These are phyloP conservation scores for Seira sanloemensis DNA, from an alignment of 2,888 invertebrate genomes.

Conservation along the genomic window DNA sequence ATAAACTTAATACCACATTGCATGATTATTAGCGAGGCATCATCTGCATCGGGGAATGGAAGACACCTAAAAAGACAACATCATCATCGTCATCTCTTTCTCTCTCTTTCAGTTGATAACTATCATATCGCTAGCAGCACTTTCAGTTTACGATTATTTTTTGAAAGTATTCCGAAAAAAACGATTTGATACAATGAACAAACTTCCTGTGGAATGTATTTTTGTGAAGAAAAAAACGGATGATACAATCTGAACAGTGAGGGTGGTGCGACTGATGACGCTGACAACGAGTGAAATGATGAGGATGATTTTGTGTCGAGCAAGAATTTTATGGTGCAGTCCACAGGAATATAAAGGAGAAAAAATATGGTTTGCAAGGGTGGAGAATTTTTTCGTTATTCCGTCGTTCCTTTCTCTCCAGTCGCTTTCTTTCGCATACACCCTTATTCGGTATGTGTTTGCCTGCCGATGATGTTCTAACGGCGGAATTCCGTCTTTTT, in stretches of 20 bases:
- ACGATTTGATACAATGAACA: constrained; percentile 34
- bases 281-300: constrained; percentile 12
- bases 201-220: constrained; percentile 38
- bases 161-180: constrained; percentile 9
- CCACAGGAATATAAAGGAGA: neutral
- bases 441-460: neutral
- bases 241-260: constrained; percentile 29
- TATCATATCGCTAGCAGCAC: no score
- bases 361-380: neutral
- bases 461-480: neutral
- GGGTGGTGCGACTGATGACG: constrained; percentile 15
- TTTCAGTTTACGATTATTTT: neutral
- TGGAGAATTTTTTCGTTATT: neutral
- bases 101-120: no score
- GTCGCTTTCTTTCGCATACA: no score
- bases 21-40: neutral
- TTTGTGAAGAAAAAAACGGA: constrained; percentile 41
- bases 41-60: neutral
- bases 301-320: neutral
- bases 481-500: no score
- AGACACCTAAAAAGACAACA: neutral
- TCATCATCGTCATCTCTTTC: no score
- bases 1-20: neutral
- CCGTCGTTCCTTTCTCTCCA: neutral
- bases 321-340: neutral